A percentile compares a stretch with the other conserved stretches of the same genome.
phyloP scores from a whole-genome alignment of 2,888 invertebrate species.

The Acanthococcus lagerstroemiae region DNA sequence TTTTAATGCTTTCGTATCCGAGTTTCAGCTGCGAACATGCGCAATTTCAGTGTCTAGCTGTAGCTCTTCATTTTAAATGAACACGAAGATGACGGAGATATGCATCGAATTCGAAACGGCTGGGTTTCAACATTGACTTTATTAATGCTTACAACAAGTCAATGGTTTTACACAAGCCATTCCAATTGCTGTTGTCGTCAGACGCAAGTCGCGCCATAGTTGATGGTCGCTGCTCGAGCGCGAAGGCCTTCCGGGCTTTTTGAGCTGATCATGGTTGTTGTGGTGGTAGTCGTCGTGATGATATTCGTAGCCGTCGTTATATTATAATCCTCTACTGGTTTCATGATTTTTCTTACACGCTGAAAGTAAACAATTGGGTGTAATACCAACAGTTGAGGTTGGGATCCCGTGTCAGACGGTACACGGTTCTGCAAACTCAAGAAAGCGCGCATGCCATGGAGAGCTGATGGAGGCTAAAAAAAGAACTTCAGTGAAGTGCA shows the following conservation, averaged over 20 bases:
- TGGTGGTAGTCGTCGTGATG: conserved; percentile 10
- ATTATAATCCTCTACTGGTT: conserved; percentile 13
- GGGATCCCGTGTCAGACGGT: neutral
- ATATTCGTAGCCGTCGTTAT: conserved; percentile 8
- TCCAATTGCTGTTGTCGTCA: conserved; percentile 21
- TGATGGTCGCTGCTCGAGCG: conserved; percentile 23
- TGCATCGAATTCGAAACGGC: neutral
- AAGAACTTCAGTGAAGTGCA: too few relatives aligned
- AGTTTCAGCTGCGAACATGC: too few relatives aligned
- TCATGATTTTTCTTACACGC: neutral
- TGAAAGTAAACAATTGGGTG: neutral
- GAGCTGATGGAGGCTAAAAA: too few relatives aligned
- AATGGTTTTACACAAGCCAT: conserved; percentile 16
- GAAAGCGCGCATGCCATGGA: too few relatives aligned
- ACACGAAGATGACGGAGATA: neutral
- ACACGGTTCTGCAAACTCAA: too few relatives aligned
- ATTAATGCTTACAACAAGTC: neutral
- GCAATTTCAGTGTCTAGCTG: too few relatives aligned
- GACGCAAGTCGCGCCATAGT: conserved; percentile 22
- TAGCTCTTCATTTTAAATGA: neutral
- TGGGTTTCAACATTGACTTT: neutral
- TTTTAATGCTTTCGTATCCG: too few relatives aligned
- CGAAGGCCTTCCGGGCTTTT: conserved; percentile 14
- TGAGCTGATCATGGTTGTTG: conserved; percentile 1
- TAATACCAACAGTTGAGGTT: neutral